Evolutionary conservation across 2,888 invertebrate genomes (phyloP).

Genomic region (Brassicogethes aeneus): DNA sequence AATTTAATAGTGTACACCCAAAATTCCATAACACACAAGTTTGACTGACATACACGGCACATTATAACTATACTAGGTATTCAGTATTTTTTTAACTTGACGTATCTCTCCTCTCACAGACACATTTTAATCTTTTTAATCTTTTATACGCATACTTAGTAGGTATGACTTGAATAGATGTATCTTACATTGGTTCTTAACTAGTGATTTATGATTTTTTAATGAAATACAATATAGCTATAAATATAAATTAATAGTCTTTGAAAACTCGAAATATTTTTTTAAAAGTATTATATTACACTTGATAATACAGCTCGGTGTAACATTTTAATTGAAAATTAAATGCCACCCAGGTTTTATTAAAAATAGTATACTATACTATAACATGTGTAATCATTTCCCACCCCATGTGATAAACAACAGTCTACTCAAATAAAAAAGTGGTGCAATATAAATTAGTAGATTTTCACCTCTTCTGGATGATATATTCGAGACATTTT

Average conservation of each 20-base stretch:
- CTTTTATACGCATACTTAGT: neutral
- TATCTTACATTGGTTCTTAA: constrained; percentile 1
- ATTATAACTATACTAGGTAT: too few species aligned
- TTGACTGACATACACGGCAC: neutral
- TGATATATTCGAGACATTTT: neutral
- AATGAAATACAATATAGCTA: constrained; percentile 15
- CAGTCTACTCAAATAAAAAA: too few species aligned
- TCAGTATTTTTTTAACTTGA: neutral
- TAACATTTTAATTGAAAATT: constrained; percentile 1
- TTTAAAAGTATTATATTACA: constrained; percentile 14
- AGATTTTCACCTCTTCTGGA: neutral
- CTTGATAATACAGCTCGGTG: neutral
- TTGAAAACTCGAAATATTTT: constrained; percentile 14
- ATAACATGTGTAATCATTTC: too few species aligned
- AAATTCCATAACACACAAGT: neutral
- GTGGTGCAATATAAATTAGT: too few species aligned
- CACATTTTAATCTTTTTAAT: constrained; percentile 1
- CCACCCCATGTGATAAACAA: too few species aligned
- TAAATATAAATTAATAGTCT: constrained; percentile 14
- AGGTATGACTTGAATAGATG: constrained; percentile 1
- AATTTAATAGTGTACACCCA: too few species aligned
- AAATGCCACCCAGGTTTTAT: constrained; percentile 1
- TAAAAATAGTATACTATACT: too few species aligned
- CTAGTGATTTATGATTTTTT: constrained; percentile 12
- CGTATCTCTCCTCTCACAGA: neutral